A percentile compares a stretch with the other conserved stretches of the same genome.
Conservation (phyloP, 2,113 vertebrate genomes). For the Pituophis catenifer region DNA sequence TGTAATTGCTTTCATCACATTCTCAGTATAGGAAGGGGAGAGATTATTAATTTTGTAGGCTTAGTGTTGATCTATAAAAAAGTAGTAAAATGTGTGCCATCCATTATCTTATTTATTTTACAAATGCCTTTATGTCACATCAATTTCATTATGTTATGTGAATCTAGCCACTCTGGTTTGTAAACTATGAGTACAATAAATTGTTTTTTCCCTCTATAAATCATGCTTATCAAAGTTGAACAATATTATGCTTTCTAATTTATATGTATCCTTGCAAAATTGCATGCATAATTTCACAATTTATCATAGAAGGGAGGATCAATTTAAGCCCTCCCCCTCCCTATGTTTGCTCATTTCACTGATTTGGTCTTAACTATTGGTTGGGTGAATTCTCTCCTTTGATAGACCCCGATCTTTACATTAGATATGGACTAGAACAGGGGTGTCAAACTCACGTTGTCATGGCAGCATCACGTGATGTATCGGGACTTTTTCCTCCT, state of each 20-base stretch:
- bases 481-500: no score
- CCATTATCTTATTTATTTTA: neutral
- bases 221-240: neutral
- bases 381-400: neutral
- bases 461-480: no score
- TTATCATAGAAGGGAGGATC: neutral
- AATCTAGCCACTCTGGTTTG: neutral
- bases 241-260: neutral
- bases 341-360: neutral
- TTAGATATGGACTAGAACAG: neutral
- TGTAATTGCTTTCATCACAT: neutral
- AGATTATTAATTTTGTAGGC: neutral
- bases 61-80: neutral
- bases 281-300: neutral
- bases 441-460: no score
- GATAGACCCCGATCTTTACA: no score
- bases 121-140: neutral
- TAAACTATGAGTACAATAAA: neutral
- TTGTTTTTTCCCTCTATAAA: neutral
- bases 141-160: neutral
- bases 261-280: neutral
- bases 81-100: neutral
- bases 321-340: neutral
- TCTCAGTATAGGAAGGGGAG: neutral
- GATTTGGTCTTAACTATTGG: neutral